Evolutionary conservation across 2,797 vertebrate genomes (phyloP), one percentile per base, ranked within the genome.

Genomic region (Ispidina picta): DNA sequence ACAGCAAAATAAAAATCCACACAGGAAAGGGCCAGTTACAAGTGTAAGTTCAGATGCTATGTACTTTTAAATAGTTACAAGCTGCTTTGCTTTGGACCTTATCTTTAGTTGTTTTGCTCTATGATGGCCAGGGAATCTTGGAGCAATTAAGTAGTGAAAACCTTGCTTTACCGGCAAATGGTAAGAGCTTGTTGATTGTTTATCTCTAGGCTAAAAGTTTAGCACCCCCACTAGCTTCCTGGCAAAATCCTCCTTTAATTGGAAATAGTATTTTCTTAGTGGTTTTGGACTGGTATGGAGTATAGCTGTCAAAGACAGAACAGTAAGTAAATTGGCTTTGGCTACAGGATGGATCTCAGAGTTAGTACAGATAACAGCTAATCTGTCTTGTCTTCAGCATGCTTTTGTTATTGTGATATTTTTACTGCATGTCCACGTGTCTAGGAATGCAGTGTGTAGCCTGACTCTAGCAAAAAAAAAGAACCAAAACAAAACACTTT

Each of bases 151-250:
- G 37, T 8, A 85, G 25, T 19, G 6, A 89, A 87, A 86, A 25
- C 55, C 93, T 71, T 90, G 83, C 77, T 84, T 95, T 90, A 93
- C 84, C 37, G 89, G 62, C 75, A 74, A 95, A 56, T 5, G 35
- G 25, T 28, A n/a, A 92, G 46, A 75, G 22, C 49, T 64, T 73
- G 25, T 33, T 78, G 70, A n/a, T 41, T 17, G 25, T 48, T 78
- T 86, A 44, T 51, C 33, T 75, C 49, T 28, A 80, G 28, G 46
- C 37, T 77, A 66, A 35, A 77, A 72, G 62, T 37, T 83, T 41
- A 83, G 43, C 65, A 80, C 11, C 13, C 44, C 51, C 54, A 49
- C 18, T 73, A 83, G 29, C 72, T 86, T 88, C 59, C 72, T 91
- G 72, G 35, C 64, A 63, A 89, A 93, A 71, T 82, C 49, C 23